Evolutionary conservation across 37 sponge, comb jelly and placozoan genomes (phyloP).

Genomic region (Agelas oroides): DNA sequence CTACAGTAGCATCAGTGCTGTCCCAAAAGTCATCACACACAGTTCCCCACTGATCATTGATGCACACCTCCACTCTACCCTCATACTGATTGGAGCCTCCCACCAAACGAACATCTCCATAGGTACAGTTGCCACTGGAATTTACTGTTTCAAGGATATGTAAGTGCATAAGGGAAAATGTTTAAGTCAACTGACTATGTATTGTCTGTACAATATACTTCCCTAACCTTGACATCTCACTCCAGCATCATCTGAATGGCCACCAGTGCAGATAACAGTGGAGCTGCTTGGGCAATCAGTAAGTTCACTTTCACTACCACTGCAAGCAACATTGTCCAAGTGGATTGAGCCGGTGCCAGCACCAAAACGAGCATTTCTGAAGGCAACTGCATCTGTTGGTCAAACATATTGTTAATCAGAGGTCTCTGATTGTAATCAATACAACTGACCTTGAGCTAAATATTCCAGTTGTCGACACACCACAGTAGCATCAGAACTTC

Average conservation of each 20-base stretch:
- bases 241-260: conserved; percentile 26
- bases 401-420: too few species aligned
- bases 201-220: too few species aligned
- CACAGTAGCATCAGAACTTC: background rate
- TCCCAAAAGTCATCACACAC: background rate
- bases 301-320: background rate
- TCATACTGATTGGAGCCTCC: background rate
- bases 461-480: conserved; percentile 3
- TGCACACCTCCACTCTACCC: background rate
- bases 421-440: too few species aligned
- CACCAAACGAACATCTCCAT: background rate
- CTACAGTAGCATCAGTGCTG: background rate
- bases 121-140: background rate
- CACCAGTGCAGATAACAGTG: background rate
- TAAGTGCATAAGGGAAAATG: too few species aligned
- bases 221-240: conserved; percentile 8
- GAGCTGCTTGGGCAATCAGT: background rate
- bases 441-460: background rate
- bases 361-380: too few species aligned
- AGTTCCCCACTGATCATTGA: background rate
- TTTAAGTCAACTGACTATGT: too few species aligned
- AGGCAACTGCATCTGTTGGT: too few species aligned
- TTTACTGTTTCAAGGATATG: too few species aligned
- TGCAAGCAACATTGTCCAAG: conserved; percentile 1
- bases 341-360: too few species aligned